phyloP scores from a whole-genome alignment of 2,113 vertebrate species.

The Aldabrachelys gigantea region DNA sequence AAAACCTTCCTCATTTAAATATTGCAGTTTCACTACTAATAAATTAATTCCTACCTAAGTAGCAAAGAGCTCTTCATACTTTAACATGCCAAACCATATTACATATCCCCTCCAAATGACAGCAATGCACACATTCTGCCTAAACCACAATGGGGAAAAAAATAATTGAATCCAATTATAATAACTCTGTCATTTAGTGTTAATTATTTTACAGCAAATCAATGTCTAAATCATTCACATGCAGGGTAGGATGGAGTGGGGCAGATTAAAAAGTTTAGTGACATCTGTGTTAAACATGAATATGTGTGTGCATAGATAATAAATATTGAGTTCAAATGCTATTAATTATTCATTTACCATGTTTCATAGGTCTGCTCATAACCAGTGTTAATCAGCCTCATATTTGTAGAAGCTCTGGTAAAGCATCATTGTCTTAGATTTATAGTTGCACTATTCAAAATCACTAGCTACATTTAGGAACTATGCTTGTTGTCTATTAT shows the following conservation, averaged over 20 bases:
- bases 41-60: not conserved
- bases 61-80: slow-evolving; percentile 8
- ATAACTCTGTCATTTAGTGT: slow-evolving; percentile 1
- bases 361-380: not conserved
- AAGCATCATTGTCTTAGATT: not conserved
- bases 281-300: not conserved
- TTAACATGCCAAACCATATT: not conserved
- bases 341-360: not conserved
- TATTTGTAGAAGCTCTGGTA: slow-evolving; percentile 4
- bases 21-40: not conserved
- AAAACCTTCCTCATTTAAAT: not conserved
- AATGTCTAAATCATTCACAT: not conserved
- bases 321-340: not conserved
- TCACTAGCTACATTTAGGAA: not conserved
- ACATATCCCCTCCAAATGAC: not conserved
- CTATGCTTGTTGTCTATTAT: not conserved
- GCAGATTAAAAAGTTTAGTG: not conserved
- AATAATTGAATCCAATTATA: accelerated
- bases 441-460: not conserved
- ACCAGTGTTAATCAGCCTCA: not conserved
- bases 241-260: not conserved
- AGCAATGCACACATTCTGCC: not conserved
- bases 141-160: not conserved
- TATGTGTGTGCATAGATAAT: accelerated
- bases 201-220: slow-evolving; percentile 21